Conservation (phyloP, 2,888 invertebrate species). For the Onchidella celtica region DNA sequence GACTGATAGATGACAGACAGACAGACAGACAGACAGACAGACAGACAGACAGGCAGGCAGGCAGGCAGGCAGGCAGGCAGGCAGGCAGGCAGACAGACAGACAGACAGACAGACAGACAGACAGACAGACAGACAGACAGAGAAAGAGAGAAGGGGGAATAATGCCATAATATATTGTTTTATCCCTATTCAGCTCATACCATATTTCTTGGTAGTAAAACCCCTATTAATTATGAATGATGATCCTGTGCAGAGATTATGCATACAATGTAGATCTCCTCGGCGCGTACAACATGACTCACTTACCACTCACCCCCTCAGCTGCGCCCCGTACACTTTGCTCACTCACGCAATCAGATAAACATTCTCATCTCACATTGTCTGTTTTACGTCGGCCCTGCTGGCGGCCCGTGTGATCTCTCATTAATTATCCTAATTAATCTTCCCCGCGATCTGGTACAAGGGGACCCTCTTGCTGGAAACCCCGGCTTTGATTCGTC, state of each 20-base stretch:
- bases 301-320: not conserved
- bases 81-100: too few species aligned
- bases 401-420: not conserved
- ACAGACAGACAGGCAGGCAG: too few species aligned
- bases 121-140: not conserved
- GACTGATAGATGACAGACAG: too few species aligned
- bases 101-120: slow-evolving; percentile 9
- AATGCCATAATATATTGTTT: too few species aligned
- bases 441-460: not conserved
- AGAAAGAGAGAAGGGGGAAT: not conserved
- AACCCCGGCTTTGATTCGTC: not conserved
- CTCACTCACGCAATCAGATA: not conserved
- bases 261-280: not conserved
- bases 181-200: not conserved
- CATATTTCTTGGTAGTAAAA: not conserved
- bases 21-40: not conserved
- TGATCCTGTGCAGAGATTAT: not conserved
- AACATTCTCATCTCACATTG: not conserved
- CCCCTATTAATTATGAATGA: not conserved
- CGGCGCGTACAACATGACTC: not conserved
- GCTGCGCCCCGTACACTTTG: not conserved
- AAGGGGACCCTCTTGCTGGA: not conserved
- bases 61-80: too few species aligned
- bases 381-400: not conserved
- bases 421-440: not conserved